A percentile compares a stretch with the other conserved stretches of the same genome.
These are phyloP conservation scores for Anticlea derivata DNA, from an alignment of 2,888 invertebrate species.

Conservation along the genomic window DNA sequence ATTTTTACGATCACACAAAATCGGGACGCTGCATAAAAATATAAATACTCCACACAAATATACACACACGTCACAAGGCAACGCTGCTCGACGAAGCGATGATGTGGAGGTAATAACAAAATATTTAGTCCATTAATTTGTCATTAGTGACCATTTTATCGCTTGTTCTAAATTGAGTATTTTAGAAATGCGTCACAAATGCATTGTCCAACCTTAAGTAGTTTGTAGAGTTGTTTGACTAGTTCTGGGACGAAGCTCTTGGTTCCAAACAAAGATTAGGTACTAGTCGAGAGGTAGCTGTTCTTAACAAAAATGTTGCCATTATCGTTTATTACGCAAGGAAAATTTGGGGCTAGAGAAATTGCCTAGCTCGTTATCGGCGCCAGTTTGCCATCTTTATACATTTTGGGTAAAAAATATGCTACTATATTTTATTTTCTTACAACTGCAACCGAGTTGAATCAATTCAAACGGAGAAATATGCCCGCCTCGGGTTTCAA, in stretches of 20 bases:
- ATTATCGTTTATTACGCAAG: constrained; percentile 9
- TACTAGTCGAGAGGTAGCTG: not conserved
- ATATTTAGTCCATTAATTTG: constrained; percentile 65
- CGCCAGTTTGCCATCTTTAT: constrained; percentile 5
- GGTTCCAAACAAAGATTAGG: too few relatives aligned
- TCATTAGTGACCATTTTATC: constrained; percentile 67
- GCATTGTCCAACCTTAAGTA: constrained; percentile 45
- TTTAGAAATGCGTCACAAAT: constrained; percentile 64
- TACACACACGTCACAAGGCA: constrained; percentile 46
- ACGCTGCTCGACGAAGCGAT: constrained; percentile 40
- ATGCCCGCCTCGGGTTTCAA: too few relatives aligned
- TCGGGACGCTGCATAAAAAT: constrained; percentile 5
- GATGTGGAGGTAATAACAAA: constrained; percentile 51
- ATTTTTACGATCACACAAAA: constrained; percentile 43
- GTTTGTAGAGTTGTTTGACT: too few relatives aligned
- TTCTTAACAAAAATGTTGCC: not conserved
- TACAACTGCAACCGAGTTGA: too few relatives aligned
- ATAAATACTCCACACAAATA: constrained; percentile 28
- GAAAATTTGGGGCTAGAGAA: constrained; percentile 21
- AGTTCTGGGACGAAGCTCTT: not conserved
- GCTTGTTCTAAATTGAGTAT: constrained; percentile 62
- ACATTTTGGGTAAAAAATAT: too few relatives aligned
- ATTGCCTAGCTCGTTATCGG: constrained; percentile 11
- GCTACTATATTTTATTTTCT: too few relatives aligned
- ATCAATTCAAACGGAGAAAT: too few relatives aligned